These are phyloP conservation scores for Pseudomugil gertrudae DNA, from an alignment of 2,797 vertebrate genomes.

Conservation along the genomic window DNA sequence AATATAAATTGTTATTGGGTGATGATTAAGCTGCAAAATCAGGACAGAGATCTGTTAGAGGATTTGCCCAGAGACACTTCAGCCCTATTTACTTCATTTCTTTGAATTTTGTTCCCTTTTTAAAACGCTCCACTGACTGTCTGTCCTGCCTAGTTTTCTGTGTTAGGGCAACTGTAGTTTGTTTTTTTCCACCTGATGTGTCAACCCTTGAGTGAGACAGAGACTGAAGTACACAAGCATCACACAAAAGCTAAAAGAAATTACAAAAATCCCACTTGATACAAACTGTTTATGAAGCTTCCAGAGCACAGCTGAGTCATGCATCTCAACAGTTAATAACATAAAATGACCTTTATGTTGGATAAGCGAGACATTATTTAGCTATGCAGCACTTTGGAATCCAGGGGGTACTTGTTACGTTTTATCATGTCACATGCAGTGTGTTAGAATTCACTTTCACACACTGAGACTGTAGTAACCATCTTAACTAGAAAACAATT, in stretches of 20 bases:
- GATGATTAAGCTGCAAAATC: neutral
- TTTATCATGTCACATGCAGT: constrained; percentile 18
- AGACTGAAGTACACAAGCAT: neutral
- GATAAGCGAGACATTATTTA: constrained; percentile 6
- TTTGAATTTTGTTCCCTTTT: neutral
- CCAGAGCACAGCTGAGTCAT: neutral
- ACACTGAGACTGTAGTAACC: constrained; percentile 31
- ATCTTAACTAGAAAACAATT: constrained; percentile 64
- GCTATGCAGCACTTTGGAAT: constrained; percentile 3
- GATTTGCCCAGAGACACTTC: neutral
- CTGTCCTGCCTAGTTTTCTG: neutral
- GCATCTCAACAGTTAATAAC: constrained; percentile 9
- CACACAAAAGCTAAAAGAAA: neutral
- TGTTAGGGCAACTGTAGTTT: neutral
- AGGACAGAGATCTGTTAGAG: neutral
- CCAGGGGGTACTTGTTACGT: constrained; percentile 13
- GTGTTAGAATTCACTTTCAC: constrained; percentile 20
- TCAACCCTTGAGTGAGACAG: neutral
- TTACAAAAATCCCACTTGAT: neutral
- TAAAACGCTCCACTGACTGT: neutral
- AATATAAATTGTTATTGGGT: neutral
- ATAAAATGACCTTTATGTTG: constrained; percentile 4
- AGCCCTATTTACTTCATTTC: neutral
- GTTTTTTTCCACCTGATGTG: neutral
- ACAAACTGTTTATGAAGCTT: constrained; percentile 11